These are phyloP conservation scores for Exocentrus adspersus DNA, from an alignment of 2,888 invertebrate genomes.

Conservation along the genomic window DNA sequence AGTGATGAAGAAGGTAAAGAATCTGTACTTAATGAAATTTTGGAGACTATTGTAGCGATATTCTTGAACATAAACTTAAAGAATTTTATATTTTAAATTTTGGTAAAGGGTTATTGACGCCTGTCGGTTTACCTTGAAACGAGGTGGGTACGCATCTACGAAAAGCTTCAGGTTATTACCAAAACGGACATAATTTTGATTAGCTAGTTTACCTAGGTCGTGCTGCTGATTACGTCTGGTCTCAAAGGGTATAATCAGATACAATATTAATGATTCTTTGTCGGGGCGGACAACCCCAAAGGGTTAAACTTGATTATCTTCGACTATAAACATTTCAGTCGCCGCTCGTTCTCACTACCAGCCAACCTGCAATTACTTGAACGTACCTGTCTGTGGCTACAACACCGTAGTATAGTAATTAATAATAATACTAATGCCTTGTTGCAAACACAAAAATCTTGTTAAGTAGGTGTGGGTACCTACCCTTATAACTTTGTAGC, in stretches of 20 bases:
- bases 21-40: no score
- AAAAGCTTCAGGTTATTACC: neutral
- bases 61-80: no score
- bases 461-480: no score
- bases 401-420: no score
- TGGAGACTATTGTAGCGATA: no score
- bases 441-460: conserved; percentile 1
- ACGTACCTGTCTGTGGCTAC: neutral
- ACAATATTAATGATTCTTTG: neutral
- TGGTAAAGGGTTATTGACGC: no score
- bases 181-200: neutral
- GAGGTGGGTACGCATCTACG: no score
- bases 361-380: neutral
- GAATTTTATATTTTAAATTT: no score
- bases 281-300: neutral
- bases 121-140: no score
- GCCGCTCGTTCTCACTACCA: neutral
- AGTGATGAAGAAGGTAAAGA: neutral
- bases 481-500: no score
- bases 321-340: neutral
- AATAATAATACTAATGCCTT: neutral
- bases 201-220: neutral
- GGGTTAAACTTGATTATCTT: neutral
- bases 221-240: neutral
- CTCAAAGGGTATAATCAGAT: neutral